Conservation (phyloP, 2,113 vertebrate genomes). For the Pontoporia blainvillei region DNA sequence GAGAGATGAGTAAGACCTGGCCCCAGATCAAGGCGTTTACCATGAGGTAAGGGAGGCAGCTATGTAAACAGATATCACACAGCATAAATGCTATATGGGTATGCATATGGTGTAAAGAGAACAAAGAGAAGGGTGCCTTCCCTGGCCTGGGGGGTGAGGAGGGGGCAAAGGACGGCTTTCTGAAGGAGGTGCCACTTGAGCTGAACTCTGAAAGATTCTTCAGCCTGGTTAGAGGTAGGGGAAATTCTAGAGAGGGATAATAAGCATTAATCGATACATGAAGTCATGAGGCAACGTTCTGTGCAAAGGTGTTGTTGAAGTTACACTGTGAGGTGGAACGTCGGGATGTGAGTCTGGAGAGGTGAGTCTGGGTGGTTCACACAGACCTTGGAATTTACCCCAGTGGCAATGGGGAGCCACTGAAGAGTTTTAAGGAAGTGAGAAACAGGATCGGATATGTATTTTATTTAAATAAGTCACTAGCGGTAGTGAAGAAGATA, state of each 20-base stretch:
- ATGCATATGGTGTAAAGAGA: neutral
- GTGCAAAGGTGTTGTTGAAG: neutral
- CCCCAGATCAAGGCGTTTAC: neutral
- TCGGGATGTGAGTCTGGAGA: neutral
- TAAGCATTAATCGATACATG: neutral
- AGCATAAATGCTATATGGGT: neutral
- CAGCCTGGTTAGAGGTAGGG: neutral
- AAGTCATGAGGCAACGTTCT: neutral
- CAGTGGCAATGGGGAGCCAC: neutral
- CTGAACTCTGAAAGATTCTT: neutral
- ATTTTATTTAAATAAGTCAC: neutral
- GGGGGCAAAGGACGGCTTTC: neutral
- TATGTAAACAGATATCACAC: neutral
- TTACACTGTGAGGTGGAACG: neutral
- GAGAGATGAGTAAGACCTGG: constrained; percentile 49
- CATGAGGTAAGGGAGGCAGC: neutral
- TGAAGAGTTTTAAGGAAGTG: neutral
- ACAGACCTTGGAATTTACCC: neutral
- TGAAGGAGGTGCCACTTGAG: neutral
- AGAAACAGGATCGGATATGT: neutral
- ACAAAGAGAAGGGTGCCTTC: neutral
- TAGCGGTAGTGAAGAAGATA: neutral
- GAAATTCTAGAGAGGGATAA: neutral
- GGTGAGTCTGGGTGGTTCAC: neutral
- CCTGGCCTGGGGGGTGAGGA: neutral